Base-by-base conservation (phyloP, 2,113 vertebrate species). In the Etia nguti region DNA sequence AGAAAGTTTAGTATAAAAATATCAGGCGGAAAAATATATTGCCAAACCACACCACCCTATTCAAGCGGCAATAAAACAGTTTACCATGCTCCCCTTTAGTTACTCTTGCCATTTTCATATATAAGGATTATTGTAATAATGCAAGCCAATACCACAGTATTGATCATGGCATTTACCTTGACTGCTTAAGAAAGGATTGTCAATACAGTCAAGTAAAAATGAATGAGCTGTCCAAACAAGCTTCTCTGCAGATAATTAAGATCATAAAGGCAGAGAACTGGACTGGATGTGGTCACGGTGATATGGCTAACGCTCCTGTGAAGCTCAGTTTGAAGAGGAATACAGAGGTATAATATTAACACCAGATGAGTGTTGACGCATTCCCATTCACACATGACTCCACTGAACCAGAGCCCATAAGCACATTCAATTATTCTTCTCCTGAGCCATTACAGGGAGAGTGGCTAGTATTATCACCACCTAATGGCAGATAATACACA, bases 401-500 rank as follows among this genome's bases (percentile, higher is more conserved):
- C 81, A 91, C 88, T 90, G 92, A 94, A 93, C 88, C 94, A 95
- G 48, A 93, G 85, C 89, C 77, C 87, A 90, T 65, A 87, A 93
- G 88, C 86, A 94, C 93, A 92, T 92, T 95, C 87, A 94, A 93
- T 94, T 94, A 95, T 91, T 95, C 94, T 92, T 94, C 90, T 90
- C 82, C 81, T 82, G 54, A 90, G 89, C 90, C 91, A 95, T 96
- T 95, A 94, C 56, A 85, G 91, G 68, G 81, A 90, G 68, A 91
- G 93, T 89, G 52, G 85, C 92, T 95, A 92, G 94, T 91, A 95
- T 93, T 93, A 94, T 89, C 65, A 52, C 86, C 84, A 82, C 83
- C 92, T 96, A 95, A 96, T 95, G 92, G 94, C 87, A 91, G 94
- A 94, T 96, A 94, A 96, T 95, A 95, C 94, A 94, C 90, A 92